These are phyloP conservation scores for Cuculus canorus DNA, from an alignment of 2,797 vertebrate species.

Conservation along the genomic window DNA sequence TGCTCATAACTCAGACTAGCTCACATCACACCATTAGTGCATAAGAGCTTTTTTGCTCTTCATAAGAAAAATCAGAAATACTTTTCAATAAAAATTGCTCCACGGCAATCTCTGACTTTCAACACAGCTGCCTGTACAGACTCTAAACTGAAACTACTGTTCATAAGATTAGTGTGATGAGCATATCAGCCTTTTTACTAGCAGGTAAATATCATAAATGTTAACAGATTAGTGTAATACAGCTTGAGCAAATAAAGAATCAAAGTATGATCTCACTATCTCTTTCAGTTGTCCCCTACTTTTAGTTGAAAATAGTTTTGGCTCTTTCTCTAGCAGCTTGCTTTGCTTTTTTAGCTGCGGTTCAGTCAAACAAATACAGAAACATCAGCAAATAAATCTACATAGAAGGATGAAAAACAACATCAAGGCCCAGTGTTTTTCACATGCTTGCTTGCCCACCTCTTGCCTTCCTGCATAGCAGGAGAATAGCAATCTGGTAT, in stretches of 20 bases:
- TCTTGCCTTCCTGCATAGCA: neutral
- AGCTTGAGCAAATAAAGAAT: neutral
- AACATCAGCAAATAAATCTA: neutral
- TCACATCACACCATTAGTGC: slow-evolving; percentile 28
- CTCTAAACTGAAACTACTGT: neutral
- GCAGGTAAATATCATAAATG: neutral
- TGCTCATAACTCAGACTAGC: slow-evolving; percentile 27
- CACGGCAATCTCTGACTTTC: neutral
- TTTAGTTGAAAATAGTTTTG: neutral
- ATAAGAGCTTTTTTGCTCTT: slow-evolving; percentile 31
- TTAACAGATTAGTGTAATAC: neutral
- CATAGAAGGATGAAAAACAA: neutral
- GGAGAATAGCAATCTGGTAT: neutral
- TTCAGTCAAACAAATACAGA: neutral
- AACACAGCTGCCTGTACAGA: neutral
- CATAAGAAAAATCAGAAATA: neutral
- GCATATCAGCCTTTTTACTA: neutral
- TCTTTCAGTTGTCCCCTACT: neutral
- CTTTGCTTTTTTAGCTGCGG: neutral
- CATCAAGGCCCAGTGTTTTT: neutral
- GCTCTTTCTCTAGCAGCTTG: neutral
- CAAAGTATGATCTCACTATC: neutral
- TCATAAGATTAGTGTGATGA: neutral
- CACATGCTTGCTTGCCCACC: neutral
- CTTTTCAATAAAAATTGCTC: slow-evolving; percentile 12